Evolutionary conservation across 2,888 invertebrate species (phyloP).

Genomic region (Galerucella calmariensis): DNA sequence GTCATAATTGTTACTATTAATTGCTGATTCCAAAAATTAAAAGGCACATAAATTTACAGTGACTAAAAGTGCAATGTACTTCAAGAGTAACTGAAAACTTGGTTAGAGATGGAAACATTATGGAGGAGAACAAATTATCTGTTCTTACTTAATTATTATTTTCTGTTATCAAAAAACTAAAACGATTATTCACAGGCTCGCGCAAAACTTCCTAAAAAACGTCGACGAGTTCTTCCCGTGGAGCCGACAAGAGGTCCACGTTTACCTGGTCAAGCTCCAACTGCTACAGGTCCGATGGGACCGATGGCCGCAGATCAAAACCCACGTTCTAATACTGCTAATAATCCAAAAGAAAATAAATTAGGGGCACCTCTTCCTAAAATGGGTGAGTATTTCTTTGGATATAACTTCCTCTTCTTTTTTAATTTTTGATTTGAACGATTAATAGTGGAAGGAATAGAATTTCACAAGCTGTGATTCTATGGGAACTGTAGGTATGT

Average conservation of each 20-base stretch:
- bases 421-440: too few relatives aligned
- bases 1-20: too few relatives aligned
- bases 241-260: conserved; percentile 86
- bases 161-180: not conserved
- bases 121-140: too few relatives aligned
- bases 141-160: too few relatives aligned
- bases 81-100: too few relatives aligned
- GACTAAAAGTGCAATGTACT: too few relatives aligned
- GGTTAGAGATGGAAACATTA: too few relatives aligned
- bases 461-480: not conserved
- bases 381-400: conserved; percentile 72
- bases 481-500: not conserved
- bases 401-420: not conserved
- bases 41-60: too few relatives aligned
- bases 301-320: conserved; percentile 71
- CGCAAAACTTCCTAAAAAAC: conserved; percentile 98
- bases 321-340: conserved; percentile 86
- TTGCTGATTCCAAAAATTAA: too few relatives aligned
- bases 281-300: conserved; percentile 63
- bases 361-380: conserved; percentile 68
- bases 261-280: conserved; percentile 63
- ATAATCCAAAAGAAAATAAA: conserved; percentile 83
- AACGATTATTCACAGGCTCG: conserved; percentile 74
- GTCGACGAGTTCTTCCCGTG: conserved; percentile 95
- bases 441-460: too few relatives aligned